These are phyloP conservation scores for Dasyurus viverrinus DNA, from an alignment of 2,113 vertebrate species.

Conservation along the genomic window DNA sequence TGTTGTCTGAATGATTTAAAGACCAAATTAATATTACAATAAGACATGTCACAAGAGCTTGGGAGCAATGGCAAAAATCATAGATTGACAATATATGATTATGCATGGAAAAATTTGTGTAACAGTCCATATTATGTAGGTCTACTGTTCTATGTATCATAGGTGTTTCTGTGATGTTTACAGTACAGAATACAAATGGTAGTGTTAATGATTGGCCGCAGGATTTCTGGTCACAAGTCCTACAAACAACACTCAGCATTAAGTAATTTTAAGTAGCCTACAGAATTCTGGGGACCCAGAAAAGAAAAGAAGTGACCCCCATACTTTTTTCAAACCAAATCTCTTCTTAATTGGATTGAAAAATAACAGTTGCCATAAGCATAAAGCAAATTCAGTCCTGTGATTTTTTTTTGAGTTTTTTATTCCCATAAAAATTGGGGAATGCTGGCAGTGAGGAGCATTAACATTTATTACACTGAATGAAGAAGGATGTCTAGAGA, in stretches of 20 bases:
- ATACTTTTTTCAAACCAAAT: background rate
- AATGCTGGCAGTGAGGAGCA: background rate
- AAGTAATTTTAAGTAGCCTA: background rate
- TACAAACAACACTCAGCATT: background rate
- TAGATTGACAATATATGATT: background rate
- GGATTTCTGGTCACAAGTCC: background rate
- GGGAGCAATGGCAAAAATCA: background rate
- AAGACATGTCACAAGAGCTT: background rate
- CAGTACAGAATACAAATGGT: background rate
- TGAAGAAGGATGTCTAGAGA: background rate
- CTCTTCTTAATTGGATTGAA: background rate
- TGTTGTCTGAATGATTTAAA: background rate
- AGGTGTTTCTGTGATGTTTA: background rate
- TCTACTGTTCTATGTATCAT: background rate
- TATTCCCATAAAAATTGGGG: background rate
- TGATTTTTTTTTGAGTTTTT: background rate
- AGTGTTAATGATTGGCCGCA: background rate
- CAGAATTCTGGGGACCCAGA: background rate
- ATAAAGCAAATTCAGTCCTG: background rate
- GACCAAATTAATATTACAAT: background rate
- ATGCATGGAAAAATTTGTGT: constrained; percentile 54
- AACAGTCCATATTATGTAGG: background rate
- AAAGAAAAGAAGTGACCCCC: background rate
- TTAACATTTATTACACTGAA: background rate
- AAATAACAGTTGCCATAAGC: background rate